A percentile compares a stretch with the other conserved stretches of the same genome.
Conservation (phyloP, 2,113 vertebrate species). For the Melanerpes aurifrons region DNA sequence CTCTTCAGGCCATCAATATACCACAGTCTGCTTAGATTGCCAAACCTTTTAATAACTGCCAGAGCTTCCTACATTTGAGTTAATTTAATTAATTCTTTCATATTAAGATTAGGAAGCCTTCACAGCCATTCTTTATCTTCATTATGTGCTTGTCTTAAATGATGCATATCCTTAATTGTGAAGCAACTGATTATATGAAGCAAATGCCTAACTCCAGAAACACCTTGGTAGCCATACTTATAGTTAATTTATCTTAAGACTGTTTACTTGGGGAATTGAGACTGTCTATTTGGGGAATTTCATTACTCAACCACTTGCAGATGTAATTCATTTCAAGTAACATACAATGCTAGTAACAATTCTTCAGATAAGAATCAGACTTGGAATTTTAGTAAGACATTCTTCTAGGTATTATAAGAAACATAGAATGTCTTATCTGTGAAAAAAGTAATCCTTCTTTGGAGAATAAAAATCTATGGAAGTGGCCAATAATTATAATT, state of each 20-base stretch:
- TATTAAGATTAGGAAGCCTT: conserved; percentile 30
- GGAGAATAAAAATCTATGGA: neutral
- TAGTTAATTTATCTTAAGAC: neutral
- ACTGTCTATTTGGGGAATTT: neutral
- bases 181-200: conserved; percentile 6
- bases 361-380: neutral
- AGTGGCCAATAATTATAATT: neutral
- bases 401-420: neutral
- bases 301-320: neutral
- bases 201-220: conserved; percentile 7
- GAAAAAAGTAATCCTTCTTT: neutral
- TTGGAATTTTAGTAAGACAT: neutral
- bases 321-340: neutral
- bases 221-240: neutral
- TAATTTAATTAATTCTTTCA: conserved; percentile 52
- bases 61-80: conserved; percentile 35
- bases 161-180: conserved; percentile 17
- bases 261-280: too few species aligned
- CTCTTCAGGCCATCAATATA: neutral
- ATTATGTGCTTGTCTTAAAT: conserved; percentile 34
- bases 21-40: conserved; percentile 17
- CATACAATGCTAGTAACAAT: neutral
- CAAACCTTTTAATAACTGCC: conserved; percentile 31
- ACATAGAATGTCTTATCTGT: neutral
- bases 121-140: conserved; percentile 36